Percentiles rank a stretch among this genome's conserved stretches.
Evolutionary conservation across 2,888 invertebrate genomes (phyloP).

Genomic region (Auanema sp.): DNA sequence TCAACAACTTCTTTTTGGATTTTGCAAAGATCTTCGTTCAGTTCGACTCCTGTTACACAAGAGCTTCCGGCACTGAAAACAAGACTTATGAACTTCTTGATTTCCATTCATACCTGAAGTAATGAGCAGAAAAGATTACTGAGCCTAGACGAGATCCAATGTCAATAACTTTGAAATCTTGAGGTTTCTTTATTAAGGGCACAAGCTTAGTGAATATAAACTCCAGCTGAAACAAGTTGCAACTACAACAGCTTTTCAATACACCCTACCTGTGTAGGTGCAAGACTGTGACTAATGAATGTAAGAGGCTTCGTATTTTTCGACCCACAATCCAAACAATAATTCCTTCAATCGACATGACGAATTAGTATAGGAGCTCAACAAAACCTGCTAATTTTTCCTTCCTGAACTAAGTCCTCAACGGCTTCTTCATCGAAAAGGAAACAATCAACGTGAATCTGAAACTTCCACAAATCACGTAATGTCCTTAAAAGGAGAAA

Average conservation of each 20-base stretch:
- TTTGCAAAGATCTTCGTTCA: constrained; percentile 73
- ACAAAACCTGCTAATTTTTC: constrained; percentile 64
- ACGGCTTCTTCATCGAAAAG: constrained; percentile 74
- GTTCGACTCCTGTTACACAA: constrained; percentile 74
- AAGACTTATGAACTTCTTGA: neutral
- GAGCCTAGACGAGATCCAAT: constrained; percentile 76
- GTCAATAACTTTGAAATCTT: constrained; percentile 69
- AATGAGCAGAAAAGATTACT: constrained; percentile 71
- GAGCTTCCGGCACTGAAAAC: constrained; percentile 38
- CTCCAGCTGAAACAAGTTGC: constrained; percentile 30
- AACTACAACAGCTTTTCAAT: neutral
- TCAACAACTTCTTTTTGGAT: constrained; percentile 67
- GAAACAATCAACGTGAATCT: constrained; percentile 75
- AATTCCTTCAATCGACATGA: constrained; percentile 65
- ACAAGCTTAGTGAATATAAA: constrained; percentile 73
- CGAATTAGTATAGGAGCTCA: neutral
- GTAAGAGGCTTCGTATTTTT: constrained; percentile 67
- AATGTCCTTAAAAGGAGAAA: neutral
- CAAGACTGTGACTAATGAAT: constrained; percentile 54
- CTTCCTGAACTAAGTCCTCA: constrained; percentile 70
- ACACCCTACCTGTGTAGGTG: constrained; percentile 30
- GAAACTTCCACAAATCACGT: constrained; percentile 8
- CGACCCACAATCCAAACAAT: constrained; percentile 70
- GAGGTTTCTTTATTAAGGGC: constrained; percentile 64
- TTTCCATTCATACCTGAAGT: constrained; percentile 34